Conservation (phyloP, 2,888 invertebrate genomes). For the Epistrophe eligans region DNA sequence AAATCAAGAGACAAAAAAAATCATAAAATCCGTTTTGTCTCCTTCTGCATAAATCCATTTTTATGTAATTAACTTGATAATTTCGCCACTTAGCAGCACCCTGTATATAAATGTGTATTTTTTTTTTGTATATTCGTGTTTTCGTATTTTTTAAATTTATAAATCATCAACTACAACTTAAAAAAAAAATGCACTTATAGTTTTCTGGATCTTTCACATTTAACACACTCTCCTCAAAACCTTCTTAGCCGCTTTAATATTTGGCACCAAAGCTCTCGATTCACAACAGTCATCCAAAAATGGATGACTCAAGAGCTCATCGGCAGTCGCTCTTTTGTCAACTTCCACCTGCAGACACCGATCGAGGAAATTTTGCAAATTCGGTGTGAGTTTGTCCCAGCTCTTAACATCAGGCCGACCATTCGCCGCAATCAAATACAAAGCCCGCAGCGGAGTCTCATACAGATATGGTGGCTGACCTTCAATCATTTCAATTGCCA, state of each 20-base stretch:
- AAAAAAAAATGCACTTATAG: constrained; percentile 63
- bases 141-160: not conserved
- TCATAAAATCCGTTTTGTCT: not conserved
- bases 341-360: constrained; percentile 96
- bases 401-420: constrained; percentile 96
- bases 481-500: constrained; percentile 97
- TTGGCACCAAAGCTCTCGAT: constrained; percentile 91
- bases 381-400: constrained; percentile 90
- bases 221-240: constrained; percentile 86
- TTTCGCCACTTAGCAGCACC: constrained; percentile 70
- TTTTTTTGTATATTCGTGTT: constrained; percentile 6
- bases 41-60: constrained; percentile 4
- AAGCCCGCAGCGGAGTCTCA: constrained; percentile 95
- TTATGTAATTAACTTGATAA: constrained; percentile 5
- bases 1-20: not conserved
- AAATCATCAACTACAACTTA: constrained; percentile 62
- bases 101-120: constrained; percentile 51
- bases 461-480: constrained; percentile 98
- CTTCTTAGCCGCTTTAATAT: constrained; percentile 96
- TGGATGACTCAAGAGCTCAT: constrained; percentile 94
- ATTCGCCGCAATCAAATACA: constrained; percentile 97
- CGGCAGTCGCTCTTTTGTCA: constrained; percentile 93
- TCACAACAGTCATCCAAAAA: constrained; percentile 95
- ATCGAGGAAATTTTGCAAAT: constrained; percentile 93
- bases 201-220: constrained; percentile 1